Evolutionary conservation across 2,888 invertebrate species (phyloP).

Genomic region (Caenorhabditis plicata): DNA sequence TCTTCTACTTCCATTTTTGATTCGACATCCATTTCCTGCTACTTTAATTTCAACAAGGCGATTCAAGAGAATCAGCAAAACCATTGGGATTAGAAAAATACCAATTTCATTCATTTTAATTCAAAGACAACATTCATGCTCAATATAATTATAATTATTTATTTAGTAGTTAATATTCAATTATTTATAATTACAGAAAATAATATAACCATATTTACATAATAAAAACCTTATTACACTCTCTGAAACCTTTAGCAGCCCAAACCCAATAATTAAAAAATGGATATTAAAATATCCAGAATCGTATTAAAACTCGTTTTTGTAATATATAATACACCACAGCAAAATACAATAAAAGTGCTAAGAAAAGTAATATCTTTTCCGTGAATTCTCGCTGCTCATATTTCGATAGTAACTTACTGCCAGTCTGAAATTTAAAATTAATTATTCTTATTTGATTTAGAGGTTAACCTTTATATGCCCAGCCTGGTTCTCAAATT

Average conservation of each 20-base stretch:
- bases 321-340: constrained; percentile 90
- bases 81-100: background rate
- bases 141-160: background rate
- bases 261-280: constrained; percentile 1
- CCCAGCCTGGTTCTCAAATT: constrained; percentile 47
- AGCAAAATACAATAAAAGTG: constrained; percentile 83
- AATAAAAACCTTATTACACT: no score
- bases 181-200: no score
- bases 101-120: background rate
- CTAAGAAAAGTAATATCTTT: constrained; percentile 84
- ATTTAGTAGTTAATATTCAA: no score
- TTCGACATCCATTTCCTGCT: background rate
- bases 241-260: no score
- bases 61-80: background rate
- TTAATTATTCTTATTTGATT: background rate
- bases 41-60: background rate
- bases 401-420: constrained; percentile 88
- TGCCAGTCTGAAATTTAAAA: constrained; percentile 74
- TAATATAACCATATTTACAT: no score
- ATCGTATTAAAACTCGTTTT: constrained; percentile 74
- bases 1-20: no score
- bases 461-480: constrained; percentile 35
- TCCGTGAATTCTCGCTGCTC: constrained; percentile 91
- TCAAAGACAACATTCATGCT: no score
- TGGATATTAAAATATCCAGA: constrained; percentile 35